These are phyloP conservation scores for Lepus americanus DNA, from an alignment of 2,113 vertebrate species.

Conservation along the genomic window DNA sequence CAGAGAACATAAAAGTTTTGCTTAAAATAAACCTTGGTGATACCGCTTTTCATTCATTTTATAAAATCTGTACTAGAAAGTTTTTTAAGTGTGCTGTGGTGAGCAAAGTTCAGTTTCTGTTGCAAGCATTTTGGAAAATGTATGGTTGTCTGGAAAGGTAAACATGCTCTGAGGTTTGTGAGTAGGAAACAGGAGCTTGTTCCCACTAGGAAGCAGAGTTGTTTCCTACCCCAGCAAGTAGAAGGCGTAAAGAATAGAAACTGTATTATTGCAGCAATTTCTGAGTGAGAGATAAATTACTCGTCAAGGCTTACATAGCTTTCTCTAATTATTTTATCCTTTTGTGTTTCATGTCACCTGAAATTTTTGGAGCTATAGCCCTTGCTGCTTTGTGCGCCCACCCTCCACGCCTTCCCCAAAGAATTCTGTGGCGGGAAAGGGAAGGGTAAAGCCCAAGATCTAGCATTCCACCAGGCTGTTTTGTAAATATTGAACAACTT, in stretches of 20 bases:
- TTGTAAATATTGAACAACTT: constrained; percentile 1
- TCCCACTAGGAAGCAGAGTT: background rate
- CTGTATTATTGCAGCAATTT: background rate
- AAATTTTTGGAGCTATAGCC: background rate
- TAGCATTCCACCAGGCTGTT: constrained; percentile 15
- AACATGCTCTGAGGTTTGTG: background rate
- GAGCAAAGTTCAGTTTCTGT: background rate
- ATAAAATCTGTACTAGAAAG: background rate
- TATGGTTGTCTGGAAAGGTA: background rate
- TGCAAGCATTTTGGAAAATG: background rate
- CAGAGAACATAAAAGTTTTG: constrained; percentile 33
- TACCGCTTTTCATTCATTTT: background rate
- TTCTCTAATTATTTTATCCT: background rate
- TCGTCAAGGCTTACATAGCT: accelerated
- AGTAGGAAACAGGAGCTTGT: background rate
- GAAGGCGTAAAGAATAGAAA: background rate
- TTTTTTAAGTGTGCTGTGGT: background rate
- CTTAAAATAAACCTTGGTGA: constrained; percentile 35
- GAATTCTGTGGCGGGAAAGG: background rate
- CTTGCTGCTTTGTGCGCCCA: background rate
- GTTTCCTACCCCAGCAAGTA: background rate
- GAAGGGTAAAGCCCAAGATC: background rate
- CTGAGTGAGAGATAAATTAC: too few relatives aligned
- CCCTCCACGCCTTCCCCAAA: background rate
- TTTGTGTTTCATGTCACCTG: background rate